phyloP scores from a whole-genome alignment of 2,888 invertebrate genomes.

The Kuschelorhynchus macadamiae region DNA sequence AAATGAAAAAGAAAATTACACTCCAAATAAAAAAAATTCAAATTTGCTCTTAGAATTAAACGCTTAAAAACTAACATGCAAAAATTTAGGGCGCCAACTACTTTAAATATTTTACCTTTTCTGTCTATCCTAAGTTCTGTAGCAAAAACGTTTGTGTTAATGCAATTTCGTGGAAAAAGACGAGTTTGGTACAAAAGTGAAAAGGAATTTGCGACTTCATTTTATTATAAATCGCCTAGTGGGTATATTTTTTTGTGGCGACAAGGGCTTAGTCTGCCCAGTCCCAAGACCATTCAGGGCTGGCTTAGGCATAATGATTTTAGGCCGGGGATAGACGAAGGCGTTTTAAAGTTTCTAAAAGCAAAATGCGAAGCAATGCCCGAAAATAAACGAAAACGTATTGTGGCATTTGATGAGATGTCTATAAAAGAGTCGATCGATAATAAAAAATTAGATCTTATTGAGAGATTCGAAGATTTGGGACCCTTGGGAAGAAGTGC shows the following conservation, averaged over 20 bases:
- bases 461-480: slow-evolving; percentile 13
- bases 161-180: slow-evolving; percentile 5
- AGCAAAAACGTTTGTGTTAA: slow-evolving; percentile 1
- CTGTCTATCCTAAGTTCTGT: slow-evolving; percentile 4
- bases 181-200: slow-evolving; percentile 1
- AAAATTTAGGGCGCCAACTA: slow-evolving; percentile 1
- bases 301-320: slow-evolving; percentile 9
- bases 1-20: slow-evolving; percentile 5
- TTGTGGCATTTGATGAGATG: slow-evolving; percentile 16
- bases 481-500: slow-evolving; percentile 15
- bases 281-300: slow-evolving; percentile 11
- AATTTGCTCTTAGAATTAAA: background rate
- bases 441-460: slow-evolving; percentile 16
- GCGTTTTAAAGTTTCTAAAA: slow-evolving; percentile 11
- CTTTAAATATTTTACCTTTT: slow-evolving; percentile 4
- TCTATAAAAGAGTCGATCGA: slow-evolving; percentile 10
- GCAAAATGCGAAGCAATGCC: slow-evolving; percentile 14
- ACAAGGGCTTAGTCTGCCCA: slow-evolving; percentile 6
- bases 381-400: slow-evolving; percentile 7
- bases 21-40: background rate
- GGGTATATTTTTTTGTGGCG: slow-evolving; percentile 3
- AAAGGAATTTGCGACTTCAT: slow-evolving; percentile 3
- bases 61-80: slow-evolving; percentile 4
- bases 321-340: slow-evolving; percentile 7
- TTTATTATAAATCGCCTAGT: slow-evolving; percentile 1